phyloP scores from a whole-genome alignment of 2,113 vertebrate species.

The Hiodon alosoides region DNA sequence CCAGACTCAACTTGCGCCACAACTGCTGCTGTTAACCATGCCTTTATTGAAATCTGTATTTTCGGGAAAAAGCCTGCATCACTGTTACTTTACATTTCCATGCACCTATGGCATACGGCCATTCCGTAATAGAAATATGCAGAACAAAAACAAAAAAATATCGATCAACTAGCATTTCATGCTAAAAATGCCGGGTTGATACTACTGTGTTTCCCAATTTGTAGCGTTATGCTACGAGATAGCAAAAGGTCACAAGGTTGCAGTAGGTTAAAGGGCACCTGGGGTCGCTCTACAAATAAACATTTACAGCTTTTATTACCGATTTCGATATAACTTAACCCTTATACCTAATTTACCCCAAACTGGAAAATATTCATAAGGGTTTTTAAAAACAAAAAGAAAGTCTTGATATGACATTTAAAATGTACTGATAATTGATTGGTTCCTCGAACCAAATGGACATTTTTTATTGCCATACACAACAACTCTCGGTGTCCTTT shows the following conservation, averaged over 20 bases:
- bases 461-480: background rate
- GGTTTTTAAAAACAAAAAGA: no score
- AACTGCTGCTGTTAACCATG: background rate
- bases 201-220: slow-evolving; percentile 48
- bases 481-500: background rate
- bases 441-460: background rate
- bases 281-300: background rate
- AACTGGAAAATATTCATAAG: no score
- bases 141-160: slow-evolving; percentile 32
- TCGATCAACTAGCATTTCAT: slow-evolving; percentile 48
- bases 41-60: background rate
- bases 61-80: background rate
- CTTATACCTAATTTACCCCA: no score
- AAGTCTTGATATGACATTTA: background rate
- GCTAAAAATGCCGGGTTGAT: slow-evolving; percentile 43
- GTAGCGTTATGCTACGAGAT: background rate
- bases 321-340: no score
- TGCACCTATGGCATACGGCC: slow-evolving; percentile 35
- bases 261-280: background rate
- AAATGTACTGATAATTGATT: background rate
- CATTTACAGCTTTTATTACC: background rate
- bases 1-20: background rate
- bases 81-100: slow-evolving; percentile 32
- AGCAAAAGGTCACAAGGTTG: background rate
- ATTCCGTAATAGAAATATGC: slow-evolving; percentile 37